phyloP scores from a whole-genome alignment of 2,797 vertebrate genomes.

The Microchirus variegatus region DNA sequence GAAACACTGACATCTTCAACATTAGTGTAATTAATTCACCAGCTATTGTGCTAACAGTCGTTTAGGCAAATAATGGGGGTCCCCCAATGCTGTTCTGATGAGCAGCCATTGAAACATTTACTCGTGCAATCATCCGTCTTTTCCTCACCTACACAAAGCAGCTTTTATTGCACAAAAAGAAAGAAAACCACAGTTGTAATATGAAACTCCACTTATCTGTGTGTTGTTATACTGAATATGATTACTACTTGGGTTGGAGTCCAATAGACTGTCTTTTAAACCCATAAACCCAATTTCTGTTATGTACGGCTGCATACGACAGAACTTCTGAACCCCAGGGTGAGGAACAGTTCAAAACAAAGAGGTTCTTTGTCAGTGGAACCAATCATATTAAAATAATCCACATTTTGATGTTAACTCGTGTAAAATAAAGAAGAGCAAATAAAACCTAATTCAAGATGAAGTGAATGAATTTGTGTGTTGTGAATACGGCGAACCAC shows the following conservation, averaged over 20 bases:
- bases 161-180: constrained; percentile 4
- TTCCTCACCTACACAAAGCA: constrained; percentile 16
- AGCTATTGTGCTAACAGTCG: constrained; percentile 38
- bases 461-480: constrained; percentile 23
- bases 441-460: constrained; percentile 39
- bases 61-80: constrained; percentile 45
- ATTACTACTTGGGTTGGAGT: no score
- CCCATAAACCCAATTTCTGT: no score
- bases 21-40: constrained; percentile 51
- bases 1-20: constrained; percentile 2
- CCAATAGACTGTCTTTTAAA: no score
- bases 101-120: constrained; percentile 36
- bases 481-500: not conserved
- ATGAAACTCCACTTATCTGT: no score
- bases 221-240: no score
- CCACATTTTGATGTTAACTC: no score
- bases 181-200: no score
- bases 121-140: constrained; percentile 36
- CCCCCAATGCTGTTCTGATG: constrained; percentile 33
- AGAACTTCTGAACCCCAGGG: no score
- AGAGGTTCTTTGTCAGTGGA: no score
- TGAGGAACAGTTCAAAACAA: no score
- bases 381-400: no score
- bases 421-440: not conserved
- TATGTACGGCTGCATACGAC: no score